Evolutionary conservation across 1,140 invertebrate species (phyloP).

Genomic region (Wasmannia auropunctata): DNA sequence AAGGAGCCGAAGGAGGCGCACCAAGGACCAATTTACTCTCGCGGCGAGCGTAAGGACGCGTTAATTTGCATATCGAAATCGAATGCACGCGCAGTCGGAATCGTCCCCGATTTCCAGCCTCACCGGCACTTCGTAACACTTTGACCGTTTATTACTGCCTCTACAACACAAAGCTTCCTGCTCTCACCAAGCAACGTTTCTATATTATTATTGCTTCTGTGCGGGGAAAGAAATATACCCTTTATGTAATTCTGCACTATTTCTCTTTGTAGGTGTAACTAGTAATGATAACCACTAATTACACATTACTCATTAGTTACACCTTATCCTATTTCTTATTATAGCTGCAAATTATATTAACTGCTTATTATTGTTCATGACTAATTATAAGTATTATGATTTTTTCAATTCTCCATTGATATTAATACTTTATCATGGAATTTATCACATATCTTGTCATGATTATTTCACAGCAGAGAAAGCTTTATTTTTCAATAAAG

Average conservation of each 20-base stretch:
- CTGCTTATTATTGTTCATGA: slow-evolving; percentile 5
- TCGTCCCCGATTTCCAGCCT: slow-evolving; percentile 45
- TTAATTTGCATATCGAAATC: slow-evolving; percentile 74
- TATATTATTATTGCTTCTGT: neutral
- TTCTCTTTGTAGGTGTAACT: neutral
- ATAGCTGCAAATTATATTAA: neutral
- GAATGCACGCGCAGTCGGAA: slow-evolving; percentile 38
- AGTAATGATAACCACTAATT: neutral
- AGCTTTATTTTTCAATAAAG: neutral
- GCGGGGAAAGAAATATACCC: neutral
- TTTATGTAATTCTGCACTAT: neutral
- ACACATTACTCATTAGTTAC: neutral
- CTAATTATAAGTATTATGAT: slow-evolving; percentile 8
- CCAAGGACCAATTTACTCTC: slow-evolving; percentile 58
- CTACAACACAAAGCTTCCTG: neutral
- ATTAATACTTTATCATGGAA: neutral
- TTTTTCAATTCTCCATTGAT: neutral
- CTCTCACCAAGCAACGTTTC: neutral
- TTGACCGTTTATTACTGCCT: neutral
- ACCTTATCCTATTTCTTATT: neutral
- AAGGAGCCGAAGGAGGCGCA: slow-evolving; percentile 14
- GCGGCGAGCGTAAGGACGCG: slow-evolving; percentile 35
- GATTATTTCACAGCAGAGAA: neutral
- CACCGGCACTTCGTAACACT: neutral
- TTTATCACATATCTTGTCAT: neutral